These are phyloP conservation scores for Myopa tessellatipennis DNA, from an alignment of 2,888 invertebrate species.

Conservation along the genomic window DNA sequence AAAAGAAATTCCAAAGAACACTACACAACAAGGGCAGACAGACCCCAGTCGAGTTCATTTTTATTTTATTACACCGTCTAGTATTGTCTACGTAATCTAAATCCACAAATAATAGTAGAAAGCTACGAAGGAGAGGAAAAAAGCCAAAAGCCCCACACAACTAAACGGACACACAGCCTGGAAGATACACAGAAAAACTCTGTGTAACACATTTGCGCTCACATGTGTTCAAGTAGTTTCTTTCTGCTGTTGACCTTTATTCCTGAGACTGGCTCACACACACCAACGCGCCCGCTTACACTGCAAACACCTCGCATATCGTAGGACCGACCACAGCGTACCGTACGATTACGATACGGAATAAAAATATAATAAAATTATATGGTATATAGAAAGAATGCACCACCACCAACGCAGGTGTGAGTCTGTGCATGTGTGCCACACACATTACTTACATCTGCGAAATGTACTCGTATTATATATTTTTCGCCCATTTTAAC, in stretches of 20 bases:
- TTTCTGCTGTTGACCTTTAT: slow-evolving; percentile 64
- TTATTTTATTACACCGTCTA: slow-evolving; percentile 51
- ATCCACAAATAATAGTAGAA: slow-evolving; percentile 45
- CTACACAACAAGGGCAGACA: background rate
- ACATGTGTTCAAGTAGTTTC: slow-evolving; percentile 55
- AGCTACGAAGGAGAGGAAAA: slow-evolving; percentile 41
- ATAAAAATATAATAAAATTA: slow-evolving; percentile 66
- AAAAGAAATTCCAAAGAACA: slow-evolving; percentile 12
- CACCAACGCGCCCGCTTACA: background rate
- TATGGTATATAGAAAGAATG: slow-evolving; percentile 53
- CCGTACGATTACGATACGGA: slow-evolving; percentile 47
- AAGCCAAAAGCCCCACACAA: slow-evolving; percentile 41
- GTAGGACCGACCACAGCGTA: background rate
- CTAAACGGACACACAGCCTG: slow-evolving; percentile 33
- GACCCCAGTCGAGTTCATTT: slow-evolving; percentile 45
- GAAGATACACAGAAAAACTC: slow-evolving; percentile 42
- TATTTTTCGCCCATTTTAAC: slow-evolving; percentile 8
- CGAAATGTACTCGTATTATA: background rate
- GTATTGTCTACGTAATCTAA: slow-evolving; percentile 46
- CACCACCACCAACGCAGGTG: slow-evolving; percentile 44
- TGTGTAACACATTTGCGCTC: slow-evolving; percentile 45
- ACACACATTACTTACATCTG: slow-evolving; percentile 11
- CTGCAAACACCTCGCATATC: slow-evolving; percentile 23
- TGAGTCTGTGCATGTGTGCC: slow-evolving; percentile 15
- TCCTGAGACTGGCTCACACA: slow-evolving; percentile 44